Base-by-base conservation (phyloP, 2,888 invertebrate genomes). In the Rhogogaster chlorosoma region DNA sequence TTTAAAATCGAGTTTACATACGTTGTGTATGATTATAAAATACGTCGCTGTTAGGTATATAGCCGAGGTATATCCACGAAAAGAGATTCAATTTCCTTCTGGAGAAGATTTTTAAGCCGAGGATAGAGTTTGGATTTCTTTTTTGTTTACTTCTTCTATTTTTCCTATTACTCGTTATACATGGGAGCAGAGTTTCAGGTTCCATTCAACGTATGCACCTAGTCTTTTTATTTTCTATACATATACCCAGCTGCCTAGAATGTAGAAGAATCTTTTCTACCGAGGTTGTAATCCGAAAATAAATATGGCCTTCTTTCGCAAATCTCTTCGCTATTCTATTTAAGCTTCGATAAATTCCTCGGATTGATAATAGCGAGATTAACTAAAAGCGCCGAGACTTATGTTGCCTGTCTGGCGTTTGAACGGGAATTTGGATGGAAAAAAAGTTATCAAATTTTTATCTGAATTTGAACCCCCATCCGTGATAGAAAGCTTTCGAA, bases 181-280 rank as follows among this genome's bases (percentile, higher is more conserved):
- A 49, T 6, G n/a, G 45, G 12, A 18, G 22, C 67, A 1, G 18
- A 26, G 7, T 18, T 15, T n/a, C n/a, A n/a, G 26, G 67, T 67
- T 67, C 73, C 15, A 73, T 42, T 38, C 38, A 73, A 10, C 73
- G 42, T 42, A 18, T 18, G n/a, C 29, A 32, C 45, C 45, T 70
- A 42, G 38, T 73, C 42, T 73, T 38, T 22, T 38, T 42, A 73
- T 73, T 73, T 73, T 73, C 73, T 73, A n/a, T n/a, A n/a, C n/a
- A 22, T 45, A 15, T 38, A 26, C 18, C 15, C 5, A 32, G 12
- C 12, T 32, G 1, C 32, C 18, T 18, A 29, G 1, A 26, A 61
- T 12, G 2, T 29, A 29, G 4, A 32, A 67, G 67, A 67, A 67
- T 67, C 67, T 67, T 67, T 67, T 67, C 67, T 6, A 18, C 67